These are phyloP conservation scores for Eupithecia dodoneata DNA, from an alignment of 2,888 invertebrate genomes.

Conservation along the genomic window DNA sequence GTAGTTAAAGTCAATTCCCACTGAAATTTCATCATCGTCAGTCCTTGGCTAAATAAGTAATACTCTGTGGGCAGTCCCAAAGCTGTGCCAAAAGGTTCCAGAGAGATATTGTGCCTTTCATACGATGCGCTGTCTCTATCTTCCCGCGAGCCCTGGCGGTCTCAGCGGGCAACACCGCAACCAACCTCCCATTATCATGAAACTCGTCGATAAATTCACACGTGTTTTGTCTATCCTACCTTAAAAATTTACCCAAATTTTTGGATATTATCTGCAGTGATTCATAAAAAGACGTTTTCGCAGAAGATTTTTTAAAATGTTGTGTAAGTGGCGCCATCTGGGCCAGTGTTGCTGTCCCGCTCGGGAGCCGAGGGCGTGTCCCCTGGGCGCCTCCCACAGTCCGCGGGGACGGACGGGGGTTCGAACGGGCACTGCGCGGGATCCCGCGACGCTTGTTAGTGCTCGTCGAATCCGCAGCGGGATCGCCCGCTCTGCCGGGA, in stretches of 20 bases:
- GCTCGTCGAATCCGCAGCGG: slow-evolving; percentile 84
- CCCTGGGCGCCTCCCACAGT: slow-evolving; percentile 81
- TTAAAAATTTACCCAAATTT: slow-evolving; percentile 21
- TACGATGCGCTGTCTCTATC: slow-evolving; percentile 69
- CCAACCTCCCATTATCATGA: slow-evolving; percentile 66
- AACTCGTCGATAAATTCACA: slow-evolving; percentile 53
- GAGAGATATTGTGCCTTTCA: slow-evolving; percentile 76
- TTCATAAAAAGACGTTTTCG: slow-evolving; percentile 31
- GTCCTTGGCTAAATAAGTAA: slow-evolving; percentile 81
- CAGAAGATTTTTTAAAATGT: slow-evolving; percentile 41
- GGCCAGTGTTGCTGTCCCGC: slow-evolving; percentile 72
- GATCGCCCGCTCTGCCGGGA: slow-evolving; percentile 83
- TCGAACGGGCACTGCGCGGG: slow-evolving; percentile 80
- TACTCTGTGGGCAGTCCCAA: slow-evolving; percentile 76
- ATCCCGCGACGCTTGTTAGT: slow-evolving; percentile 84
- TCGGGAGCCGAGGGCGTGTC: slow-evolving; percentile 85
- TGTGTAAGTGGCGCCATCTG: slow-evolving; percentile 75
- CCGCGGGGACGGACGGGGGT: slow-evolving; percentile 83
- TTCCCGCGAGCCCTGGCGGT: slow-evolving; percentile 62
- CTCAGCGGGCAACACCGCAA: slow-evolving; percentile 70
- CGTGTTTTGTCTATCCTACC: slow-evolving; percentile 37
- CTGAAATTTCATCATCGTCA: slow-evolving; percentile 84
- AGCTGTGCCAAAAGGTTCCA: slow-evolving; percentile 67
- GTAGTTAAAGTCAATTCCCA: slow-evolving; percentile 82
- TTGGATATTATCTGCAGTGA: not conserved